Percentiles rank a stretch among this genome's conserved stretches.
These are phyloP conservation scores for Anoplophora glabripennis DNA, from an alignment of 1,140 invertebrate species.

Conservation along the genomic window DNA sequence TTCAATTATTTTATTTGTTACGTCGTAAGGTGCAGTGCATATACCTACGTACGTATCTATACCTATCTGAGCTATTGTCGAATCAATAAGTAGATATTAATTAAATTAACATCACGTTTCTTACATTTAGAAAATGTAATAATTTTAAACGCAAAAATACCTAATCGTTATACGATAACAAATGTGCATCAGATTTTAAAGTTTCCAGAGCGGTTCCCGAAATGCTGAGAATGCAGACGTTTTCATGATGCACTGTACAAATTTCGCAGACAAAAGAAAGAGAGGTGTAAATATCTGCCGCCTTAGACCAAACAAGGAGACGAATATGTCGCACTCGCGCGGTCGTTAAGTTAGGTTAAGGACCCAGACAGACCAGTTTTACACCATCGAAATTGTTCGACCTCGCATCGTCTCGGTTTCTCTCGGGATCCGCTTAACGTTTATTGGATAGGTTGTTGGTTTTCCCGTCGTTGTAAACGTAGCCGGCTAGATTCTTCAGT, in stretches of 20 bases:
- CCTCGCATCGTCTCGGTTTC: slow-evolving; percentile 10
- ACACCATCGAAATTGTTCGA: slow-evolving; percentile 5
- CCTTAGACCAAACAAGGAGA: slow-evolving; percentile 10
- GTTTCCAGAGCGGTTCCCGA: too few species aligned
- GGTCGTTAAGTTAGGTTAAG: slow-evolving; percentile 20
- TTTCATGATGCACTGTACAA: slow-evolving; percentile 16
- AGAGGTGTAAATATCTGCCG: neutral
- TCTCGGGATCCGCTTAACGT: neutral
- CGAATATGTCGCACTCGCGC: slow-evolving; percentile 14
- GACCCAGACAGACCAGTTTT: slow-evolving; percentile 19
- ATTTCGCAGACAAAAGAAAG: slow-evolving; percentile 19
- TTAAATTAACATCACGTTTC: too few species aligned
- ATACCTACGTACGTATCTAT: too few species aligned
- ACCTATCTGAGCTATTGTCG: too few species aligned
- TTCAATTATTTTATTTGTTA: too few species aligned
- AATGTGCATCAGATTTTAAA: too few species aligned
- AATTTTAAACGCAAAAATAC: too few species aligned
- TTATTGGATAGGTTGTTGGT: slow-evolving; percentile 17
- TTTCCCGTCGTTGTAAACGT: slow-evolving; percentile 6
- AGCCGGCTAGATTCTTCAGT: slow-evolving; percentile 12
- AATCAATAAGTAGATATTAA: too few species aligned
- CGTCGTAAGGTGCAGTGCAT: too few species aligned
- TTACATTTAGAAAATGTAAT: too few species aligned
- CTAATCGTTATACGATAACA: too few species aligned
- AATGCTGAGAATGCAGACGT: slow-evolving; percentile 6